Evolutionary conservation across 2,113 vertebrate species (phyloP).

Genomic region (Riparia riparia): DNA sequence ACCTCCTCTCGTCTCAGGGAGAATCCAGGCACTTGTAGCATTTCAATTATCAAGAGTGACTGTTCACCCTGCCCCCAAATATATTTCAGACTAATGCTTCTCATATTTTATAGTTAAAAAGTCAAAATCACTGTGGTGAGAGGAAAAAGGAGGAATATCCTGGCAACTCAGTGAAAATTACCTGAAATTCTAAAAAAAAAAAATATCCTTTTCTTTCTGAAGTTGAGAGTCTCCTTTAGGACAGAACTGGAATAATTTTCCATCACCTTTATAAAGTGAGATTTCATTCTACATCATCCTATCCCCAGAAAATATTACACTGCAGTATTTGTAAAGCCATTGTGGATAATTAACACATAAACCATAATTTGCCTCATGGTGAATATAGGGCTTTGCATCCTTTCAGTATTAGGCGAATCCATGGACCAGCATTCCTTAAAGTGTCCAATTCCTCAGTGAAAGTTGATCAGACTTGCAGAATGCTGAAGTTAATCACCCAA

Average conservation of each 20-base stretch:
- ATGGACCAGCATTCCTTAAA: neutral
- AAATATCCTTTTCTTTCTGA: neutral
- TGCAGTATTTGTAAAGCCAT: neutral
- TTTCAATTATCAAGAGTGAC: neutral
- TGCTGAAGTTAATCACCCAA: neutral
- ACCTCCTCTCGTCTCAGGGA: neutral
- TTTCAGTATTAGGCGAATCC: neutral
- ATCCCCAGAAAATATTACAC: neutral
- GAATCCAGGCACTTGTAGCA: neutral
- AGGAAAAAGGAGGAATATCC: neutral
- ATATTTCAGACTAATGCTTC: neutral
- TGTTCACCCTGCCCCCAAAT: neutral
- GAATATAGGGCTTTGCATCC: rapidly evolving
- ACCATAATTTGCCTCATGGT: neutral
- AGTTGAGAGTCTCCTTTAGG: neutral
- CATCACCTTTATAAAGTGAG: neutral
- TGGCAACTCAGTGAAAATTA: neutral
- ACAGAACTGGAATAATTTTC: neutral
- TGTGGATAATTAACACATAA: neutral
- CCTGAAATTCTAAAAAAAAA: neutral
- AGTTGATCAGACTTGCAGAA: neutral
- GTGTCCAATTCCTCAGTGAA: rapidly evolving
- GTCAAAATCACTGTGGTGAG: neutral
- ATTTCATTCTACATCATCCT: neutral
- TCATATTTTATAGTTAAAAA: neutral